phyloP scores from a whole-genome alignment of 2,113 vertebrate genomes.

The rabbit (Oryctolagus cuniculus) region DNA sequence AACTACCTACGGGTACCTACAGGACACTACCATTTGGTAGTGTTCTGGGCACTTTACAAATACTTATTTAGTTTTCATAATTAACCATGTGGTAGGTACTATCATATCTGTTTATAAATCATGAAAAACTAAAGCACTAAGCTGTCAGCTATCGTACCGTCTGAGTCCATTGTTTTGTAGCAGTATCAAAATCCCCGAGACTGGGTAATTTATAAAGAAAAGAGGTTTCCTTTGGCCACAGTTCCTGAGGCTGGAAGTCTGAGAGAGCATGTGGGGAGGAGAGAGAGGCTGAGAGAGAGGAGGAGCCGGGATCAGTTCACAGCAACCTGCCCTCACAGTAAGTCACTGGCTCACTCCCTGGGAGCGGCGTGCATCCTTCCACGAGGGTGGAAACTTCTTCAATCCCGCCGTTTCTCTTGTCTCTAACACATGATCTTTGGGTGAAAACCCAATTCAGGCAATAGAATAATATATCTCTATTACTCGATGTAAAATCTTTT shows the following conservation, averaged over 20 bases:
- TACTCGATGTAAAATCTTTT: not conserved
- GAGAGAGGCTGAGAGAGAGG: not conserved
- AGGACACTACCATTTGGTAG: not conserved
- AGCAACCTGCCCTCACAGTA: not conserved
- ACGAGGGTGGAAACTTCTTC: not conserved
- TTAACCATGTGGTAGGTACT: not conserved
- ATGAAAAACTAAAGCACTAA: conserved; percentile 8
- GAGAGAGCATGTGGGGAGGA: too few relatives aligned
- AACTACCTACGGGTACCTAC: too few relatives aligned
- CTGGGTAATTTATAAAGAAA: not conserved
- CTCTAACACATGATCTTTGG: not conserved
- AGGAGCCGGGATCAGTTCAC: not conserved
- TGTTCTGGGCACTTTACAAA: not conserved
- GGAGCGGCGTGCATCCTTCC: not conserved
- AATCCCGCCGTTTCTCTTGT: not conserved
- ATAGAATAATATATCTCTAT: not conserved
- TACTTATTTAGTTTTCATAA: conserved; percentile 16
- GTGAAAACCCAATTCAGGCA: not conserved
- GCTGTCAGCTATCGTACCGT: not conserved
- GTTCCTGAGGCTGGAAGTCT: not conserved
- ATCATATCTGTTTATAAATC: not conserved
- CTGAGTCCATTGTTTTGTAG: not conserved
- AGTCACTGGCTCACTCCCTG: not conserved
- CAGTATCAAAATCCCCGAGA: not conserved
- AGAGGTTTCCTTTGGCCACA: not conserved